phyloP scores from a whole-genome alignment of 35 echinoderm and acorn worm genomes.

The Patiria miniata region DNA sequence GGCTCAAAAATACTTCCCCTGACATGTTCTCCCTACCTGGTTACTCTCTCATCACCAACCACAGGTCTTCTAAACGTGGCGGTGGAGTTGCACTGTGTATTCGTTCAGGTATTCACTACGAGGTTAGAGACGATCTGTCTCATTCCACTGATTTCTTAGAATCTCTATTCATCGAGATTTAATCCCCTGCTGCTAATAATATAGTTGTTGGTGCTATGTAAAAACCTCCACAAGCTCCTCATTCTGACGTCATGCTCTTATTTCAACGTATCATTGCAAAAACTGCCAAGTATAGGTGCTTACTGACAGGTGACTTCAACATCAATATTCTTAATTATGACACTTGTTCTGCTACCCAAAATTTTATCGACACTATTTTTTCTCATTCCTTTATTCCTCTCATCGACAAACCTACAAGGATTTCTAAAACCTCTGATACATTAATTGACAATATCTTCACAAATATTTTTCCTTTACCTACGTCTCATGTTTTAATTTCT shows the following conservation, averaged over 20 bases:
- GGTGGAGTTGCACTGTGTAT: neutral
- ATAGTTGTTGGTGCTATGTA: neutral
- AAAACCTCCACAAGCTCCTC: neutral
- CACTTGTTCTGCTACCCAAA: neutral
- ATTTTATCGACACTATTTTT: neutral
- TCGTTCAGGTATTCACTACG: neutral
- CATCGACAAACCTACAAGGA: neutral
- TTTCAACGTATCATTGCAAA: neutral
- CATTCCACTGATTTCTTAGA: neutral
- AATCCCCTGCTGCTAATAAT: neutral
- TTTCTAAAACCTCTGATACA: neutral
- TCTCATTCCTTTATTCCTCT: no score
- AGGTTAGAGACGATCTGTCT: neutral
- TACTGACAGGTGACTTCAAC: neutral
- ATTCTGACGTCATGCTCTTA: neutral
- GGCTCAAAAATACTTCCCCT: conserved; percentile 3
- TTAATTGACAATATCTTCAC: neutral
- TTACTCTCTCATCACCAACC: neutral
- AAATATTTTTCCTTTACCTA: neutral
- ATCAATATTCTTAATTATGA: neutral
- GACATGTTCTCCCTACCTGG: neutral
- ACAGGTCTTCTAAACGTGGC: neutral
- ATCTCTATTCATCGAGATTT: neutral
- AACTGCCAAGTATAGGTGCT: neutral
- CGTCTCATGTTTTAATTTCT: neutral